Conservation (phyloP, 1,140 invertebrate genomes). For the Zophobas atratus region DNA sequence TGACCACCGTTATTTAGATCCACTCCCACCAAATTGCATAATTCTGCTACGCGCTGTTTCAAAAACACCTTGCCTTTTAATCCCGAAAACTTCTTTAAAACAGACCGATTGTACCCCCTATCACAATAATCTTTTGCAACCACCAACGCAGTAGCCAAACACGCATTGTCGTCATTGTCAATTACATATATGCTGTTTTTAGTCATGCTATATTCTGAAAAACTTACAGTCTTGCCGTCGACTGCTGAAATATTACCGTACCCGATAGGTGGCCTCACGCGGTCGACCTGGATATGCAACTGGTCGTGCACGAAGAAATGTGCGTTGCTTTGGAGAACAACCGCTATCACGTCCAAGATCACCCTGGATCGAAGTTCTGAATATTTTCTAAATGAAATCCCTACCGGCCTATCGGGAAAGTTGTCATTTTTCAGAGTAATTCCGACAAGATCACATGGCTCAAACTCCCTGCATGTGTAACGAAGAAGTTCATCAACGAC, state of each 20-base stretch:
- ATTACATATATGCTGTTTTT: neutral
- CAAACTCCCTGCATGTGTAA: no score
- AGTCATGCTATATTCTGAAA: neutral
- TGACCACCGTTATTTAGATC: neutral
- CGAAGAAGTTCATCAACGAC: no score
- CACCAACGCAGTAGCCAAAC: neutral
- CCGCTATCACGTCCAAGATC: neutral
- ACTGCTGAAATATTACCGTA: neutral
- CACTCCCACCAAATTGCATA: neutral
- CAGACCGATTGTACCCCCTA: neutral
- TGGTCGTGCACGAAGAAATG: neutral
- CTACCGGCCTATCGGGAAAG: no score
- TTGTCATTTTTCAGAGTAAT: no score
- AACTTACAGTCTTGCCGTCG: conserved; percentile 5
- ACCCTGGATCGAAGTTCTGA: no score
- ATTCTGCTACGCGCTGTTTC: neutral
- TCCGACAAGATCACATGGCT: no score
- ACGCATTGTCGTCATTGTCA: neutral
- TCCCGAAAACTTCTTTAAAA: neutral
- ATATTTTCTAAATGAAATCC: no score
- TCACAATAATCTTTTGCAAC: conserved; percentile 4
- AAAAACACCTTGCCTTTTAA: neutral
- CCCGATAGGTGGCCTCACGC: neutral
- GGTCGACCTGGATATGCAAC: conserved; percentile 3
- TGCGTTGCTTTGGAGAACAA: neutral